Evolutionary conservation across 2,888 invertebrate genomes (phyloP).

Genomic region (Apodemia zela): DNA sequence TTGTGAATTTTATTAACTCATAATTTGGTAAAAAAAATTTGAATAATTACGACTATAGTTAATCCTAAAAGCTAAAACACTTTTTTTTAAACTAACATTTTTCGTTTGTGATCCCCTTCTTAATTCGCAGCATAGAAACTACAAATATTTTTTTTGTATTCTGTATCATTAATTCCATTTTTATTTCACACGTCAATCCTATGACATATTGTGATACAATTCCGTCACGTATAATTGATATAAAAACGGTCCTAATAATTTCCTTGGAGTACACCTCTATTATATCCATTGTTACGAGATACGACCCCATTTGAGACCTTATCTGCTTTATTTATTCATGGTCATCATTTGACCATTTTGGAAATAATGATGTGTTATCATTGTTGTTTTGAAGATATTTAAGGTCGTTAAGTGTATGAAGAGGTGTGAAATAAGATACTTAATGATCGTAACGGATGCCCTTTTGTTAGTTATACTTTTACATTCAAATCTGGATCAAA

Average conservation of each 20-base stretch:
- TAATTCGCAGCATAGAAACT: constrained; percentile 19
- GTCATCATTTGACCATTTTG: constrained; percentile 79
- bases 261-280: constrained; percentile 57
- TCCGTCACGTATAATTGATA: constrained; percentile 71
- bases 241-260: constrained; percentile 53
- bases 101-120: not conserved
- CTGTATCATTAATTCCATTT: constrained; percentile 19
- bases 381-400: constrained; percentile 62
- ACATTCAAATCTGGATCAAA: constrained; percentile 35
- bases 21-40: too few species aligned
- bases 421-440: constrained; percentile 72
- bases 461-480: constrained; percentile 43
- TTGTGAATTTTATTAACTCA: too few species aligned
- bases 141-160: constrained; percentile 24
- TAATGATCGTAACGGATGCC: constrained; percentile 63
- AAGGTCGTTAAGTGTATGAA: constrained; percentile 61
- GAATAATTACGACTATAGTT: not conserved
- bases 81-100: not conserved
- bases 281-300: constrained; percentile 57
- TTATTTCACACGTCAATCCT: constrained; percentile 47
- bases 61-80: not conserved
- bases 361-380: constrained; percentile 72
- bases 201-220: constrained; percentile 66
- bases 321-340: constrained; percentile 75
- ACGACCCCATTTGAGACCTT: constrained; percentile 52